A percentile compares a stretch with the other conserved stretches of the same genome.
Evolutionary conservation across 2,797 vertebrate species (phyloP).

Genomic region (Manis crassicaudata): DNA sequence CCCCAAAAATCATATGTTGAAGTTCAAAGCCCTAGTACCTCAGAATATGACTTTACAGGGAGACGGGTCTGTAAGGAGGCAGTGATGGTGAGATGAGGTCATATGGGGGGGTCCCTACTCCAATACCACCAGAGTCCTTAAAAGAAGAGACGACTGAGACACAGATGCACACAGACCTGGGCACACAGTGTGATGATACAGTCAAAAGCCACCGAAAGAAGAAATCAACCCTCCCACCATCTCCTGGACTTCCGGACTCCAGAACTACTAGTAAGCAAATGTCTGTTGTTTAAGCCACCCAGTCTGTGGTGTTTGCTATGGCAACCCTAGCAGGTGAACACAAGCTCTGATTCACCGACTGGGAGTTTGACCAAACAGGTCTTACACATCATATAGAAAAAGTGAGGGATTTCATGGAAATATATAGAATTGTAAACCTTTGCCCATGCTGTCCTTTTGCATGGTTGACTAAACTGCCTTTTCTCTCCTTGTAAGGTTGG

Average conservation of each 20-base stretch:
- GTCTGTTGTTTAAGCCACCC: not conserved
- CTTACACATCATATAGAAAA: not conserved
- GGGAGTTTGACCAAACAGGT: not conserved
- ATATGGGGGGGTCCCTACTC: not conserved
- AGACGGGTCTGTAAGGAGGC: not conserved
- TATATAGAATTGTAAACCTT: not conserved
- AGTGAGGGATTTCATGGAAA: not conserved
- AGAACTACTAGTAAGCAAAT: not conserved
- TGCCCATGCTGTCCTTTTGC: not conserved
- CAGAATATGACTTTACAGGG: not conserved
- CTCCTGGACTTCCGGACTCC: not conserved
- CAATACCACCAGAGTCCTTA: not conserved
- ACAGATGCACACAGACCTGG: not conserved
- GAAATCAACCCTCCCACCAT: not conserved
- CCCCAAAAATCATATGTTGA: not conserved
- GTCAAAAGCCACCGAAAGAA: not conserved
- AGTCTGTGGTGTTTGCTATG: not conserved
- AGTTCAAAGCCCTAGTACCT: not conserved
- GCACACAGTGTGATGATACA: not conserved
- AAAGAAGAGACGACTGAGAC: not conserved
- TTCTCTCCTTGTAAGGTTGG: conserved; percentile 74
- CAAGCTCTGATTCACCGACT: not conserved
- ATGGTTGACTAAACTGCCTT: conserved; percentile 73
- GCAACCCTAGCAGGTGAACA: not conserved
- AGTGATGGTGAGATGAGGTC: not conserved